A percentile compares a stretch with the other conserved stretches of the same genome.
Evolutionary conservation across 2,888 invertebrate species (phyloP).

Genomic region (Phengaris arion): DNA sequence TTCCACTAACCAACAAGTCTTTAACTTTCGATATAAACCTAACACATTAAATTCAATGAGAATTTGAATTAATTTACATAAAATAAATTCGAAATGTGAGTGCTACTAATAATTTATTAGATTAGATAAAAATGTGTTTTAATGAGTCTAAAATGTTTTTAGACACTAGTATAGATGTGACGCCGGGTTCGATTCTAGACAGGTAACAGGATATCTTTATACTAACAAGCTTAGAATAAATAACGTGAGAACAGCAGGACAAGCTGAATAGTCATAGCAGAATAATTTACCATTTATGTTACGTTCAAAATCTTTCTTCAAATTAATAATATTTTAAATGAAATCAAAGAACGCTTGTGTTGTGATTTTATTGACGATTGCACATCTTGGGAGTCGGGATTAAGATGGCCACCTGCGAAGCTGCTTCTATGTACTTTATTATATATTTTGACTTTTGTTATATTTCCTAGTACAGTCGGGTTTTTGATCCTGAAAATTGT

Average conservation of each 20-base stretch:
- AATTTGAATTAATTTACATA: slow-evolving; percentile 26
- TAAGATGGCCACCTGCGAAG: too few species aligned
- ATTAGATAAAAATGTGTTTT: slow-evolving; percentile 20
- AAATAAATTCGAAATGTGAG: slow-evolving; percentile 10
- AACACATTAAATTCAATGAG: slow-evolving; percentile 23
- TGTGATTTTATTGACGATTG: too few species aligned
- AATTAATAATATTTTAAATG: too few species aligned
- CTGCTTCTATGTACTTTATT: too few species aligned
- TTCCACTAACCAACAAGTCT: slow-evolving; percentile 11
- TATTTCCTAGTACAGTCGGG: too few species aligned
- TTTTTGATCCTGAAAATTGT: too few species aligned
- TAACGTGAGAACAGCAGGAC: slow-evolving; percentile 1
- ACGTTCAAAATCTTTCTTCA: too few species aligned
- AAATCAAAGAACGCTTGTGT: too few species aligned
- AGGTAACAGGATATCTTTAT: neutral
- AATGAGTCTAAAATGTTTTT: neutral
- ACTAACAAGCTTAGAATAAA: neutral
- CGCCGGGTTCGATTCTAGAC: neutral
- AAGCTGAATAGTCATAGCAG: too few species aligned
- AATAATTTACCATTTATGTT: too few species aligned
- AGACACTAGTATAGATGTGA: neutral
- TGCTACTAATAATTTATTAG: slow-evolving; percentile 20
- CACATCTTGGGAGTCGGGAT: too few species aligned
- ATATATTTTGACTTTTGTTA: too few species aligned
- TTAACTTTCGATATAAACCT: slow-evolving; percentile 19